Evolutionary conservation across 2,797 vertebrate genomes (phyloP).

Genomic region (Leucoraja ocellata): DNA sequence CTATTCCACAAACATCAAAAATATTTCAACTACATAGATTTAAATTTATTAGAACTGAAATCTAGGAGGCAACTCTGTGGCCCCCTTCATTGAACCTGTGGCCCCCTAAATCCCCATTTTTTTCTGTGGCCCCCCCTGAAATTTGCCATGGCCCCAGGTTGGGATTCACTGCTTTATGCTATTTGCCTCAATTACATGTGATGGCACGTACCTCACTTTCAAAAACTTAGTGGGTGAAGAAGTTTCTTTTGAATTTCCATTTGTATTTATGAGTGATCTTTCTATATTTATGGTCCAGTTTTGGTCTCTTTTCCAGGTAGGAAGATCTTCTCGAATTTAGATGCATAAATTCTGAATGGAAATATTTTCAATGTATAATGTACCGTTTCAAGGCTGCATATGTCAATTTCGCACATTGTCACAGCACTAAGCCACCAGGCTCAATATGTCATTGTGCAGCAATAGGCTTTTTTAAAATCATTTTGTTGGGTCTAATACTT

Average conservation of each 20-base stretch:
- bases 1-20: no score
- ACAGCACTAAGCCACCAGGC: neutral
- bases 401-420: neutral
- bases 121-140: no score
- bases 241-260: no score
- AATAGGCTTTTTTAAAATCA: neutral
- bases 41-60: no score
- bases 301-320: no score
- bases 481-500: neutral
- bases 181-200: neutral
- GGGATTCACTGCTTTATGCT: neutral
- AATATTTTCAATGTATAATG: neutral
- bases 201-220: neutral
- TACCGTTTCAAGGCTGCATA: no score
- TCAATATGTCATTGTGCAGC: neutral
- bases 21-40: no score
- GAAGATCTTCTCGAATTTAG: no score
- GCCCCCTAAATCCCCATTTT: no score
- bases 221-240: neutral
- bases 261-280: neutral
- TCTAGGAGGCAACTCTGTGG: no score
- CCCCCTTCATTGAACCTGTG: no score
- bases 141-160: no score
- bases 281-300: neutral
- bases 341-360: neutral